phyloP scores from a whole-genome alignment of 30 jellyfish, hydroid and myxozoan species.

The Phacellophora camtschatica region DNA sequence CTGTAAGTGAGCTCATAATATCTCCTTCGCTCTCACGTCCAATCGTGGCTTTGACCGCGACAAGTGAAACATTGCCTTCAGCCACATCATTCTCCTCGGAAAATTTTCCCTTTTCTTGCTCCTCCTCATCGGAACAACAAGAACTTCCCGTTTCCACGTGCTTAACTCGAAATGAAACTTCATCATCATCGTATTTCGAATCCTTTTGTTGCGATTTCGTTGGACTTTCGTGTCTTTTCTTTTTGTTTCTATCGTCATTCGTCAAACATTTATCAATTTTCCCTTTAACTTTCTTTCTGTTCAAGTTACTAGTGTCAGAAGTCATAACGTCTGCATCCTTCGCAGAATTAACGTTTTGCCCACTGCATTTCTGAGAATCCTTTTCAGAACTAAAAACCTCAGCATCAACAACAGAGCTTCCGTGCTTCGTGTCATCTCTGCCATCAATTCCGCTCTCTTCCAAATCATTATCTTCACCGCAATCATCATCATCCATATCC shows the following conservation, averaged over 20 bases:
- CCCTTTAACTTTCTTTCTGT: too few relatives aligned
- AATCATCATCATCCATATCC: slow-evolving; percentile 9
- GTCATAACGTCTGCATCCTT: not conserved
- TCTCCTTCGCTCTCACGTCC: slow-evolving; percentile 19
- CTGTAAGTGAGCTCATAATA: slow-evolving; percentile 34
- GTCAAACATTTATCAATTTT: too few relatives aligned
- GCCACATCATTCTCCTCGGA: too few relatives aligned
- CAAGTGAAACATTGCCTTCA: too few relatives aligned
- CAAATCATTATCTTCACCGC: not conserved
- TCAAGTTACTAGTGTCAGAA: too few relatives aligned
- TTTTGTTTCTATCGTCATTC: not conserved
- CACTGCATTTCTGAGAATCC: too few relatives aligned
- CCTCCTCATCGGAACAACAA: slow-evolving; percentile 5
- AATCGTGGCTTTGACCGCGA: not conserved
- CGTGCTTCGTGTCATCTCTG: too few relatives aligned
- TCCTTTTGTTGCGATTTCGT: not conserved
- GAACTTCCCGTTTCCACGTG: not conserved
- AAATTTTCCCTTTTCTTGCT: not conserved
- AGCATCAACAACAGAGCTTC: too few relatives aligned
- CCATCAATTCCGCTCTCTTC: not conserved
- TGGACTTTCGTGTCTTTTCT: too few relatives aligned
- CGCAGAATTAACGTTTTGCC: not conserved
- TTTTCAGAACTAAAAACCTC: too few relatives aligned
- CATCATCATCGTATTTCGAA: not conserved
- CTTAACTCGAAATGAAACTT: not conserved